Base-by-base conservation (phyloP, 1,140 invertebrate species). In the Hypsibius dujardini region DNA sequence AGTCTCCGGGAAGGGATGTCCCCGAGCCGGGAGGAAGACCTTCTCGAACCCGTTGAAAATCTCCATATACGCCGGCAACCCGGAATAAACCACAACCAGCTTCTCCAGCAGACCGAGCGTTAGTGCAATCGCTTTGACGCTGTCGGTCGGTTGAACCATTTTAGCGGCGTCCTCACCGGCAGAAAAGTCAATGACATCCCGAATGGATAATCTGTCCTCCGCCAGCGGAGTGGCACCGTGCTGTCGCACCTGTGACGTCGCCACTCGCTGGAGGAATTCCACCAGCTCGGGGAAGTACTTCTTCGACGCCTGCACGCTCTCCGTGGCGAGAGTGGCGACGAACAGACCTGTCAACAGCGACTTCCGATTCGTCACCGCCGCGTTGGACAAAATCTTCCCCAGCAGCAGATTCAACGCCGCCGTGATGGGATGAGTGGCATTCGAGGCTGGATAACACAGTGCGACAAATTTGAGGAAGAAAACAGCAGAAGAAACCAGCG, bases 241-340 rank as follows among this genome's bases (percentile, higher is more conserved):
- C 15, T 74, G 76, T 46, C 74, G 59, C 40, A 75, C 71, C 72
- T 77, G 76, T 12, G 73, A 71, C 56, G 75, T 67, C 28, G 80
- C 71, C 12, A 79, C 46, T 42, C 78, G 79, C 73, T 84, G 79
- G 2, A 93, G 77, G 76, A 87, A 92, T 78, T 88, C 90, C 12
- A 91, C 81, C 0, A 84, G 84, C 60, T 89, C 84, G 1, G 91
- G 90, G 42, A 87, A 80, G 75, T 86, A 87, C 76, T 90, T 81
- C 80, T 91, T 90, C 1, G 89, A 92, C n/a, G 88, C 42, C 62
- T 15, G 42, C 12, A 67, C 42, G 3, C 12, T 42, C 7, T 67
- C 62, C 3, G 42, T 45, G 12, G 42, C 42, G 62, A 67, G 12
- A 15, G 62, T 15, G 45, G 62, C 62, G 12, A 67, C 12, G 62